phyloP scores from a whole-genome alignment of 2,797 vertebrate species.

The Aselliscus stoliczkanus region DNA sequence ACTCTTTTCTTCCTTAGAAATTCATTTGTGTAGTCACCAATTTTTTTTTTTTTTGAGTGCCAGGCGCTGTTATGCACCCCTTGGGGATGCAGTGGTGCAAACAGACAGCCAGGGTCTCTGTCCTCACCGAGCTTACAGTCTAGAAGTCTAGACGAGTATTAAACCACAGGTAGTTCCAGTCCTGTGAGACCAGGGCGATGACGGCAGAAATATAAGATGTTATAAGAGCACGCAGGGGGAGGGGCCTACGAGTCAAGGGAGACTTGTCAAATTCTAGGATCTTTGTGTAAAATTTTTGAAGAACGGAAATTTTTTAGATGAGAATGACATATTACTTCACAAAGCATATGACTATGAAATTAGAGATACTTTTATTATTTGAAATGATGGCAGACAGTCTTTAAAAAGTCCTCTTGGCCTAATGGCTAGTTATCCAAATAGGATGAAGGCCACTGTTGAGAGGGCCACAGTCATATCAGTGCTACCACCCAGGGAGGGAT shows the following conservation, averaged over 20 bases:
- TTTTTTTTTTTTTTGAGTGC: background rate
- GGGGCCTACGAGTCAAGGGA: background rate
- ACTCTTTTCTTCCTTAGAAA: background rate
- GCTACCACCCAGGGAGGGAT: no score
- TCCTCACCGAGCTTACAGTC: background rate
- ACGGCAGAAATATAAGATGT: rapidly evolving
- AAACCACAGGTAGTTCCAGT: rapidly evolving
- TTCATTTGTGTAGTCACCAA: background rate
- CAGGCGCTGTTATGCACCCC: background rate
- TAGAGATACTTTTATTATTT: conserved; percentile 7
- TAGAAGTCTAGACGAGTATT: background rate
- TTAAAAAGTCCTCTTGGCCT: background rate
- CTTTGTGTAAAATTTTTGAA: background rate
- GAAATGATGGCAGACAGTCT: background rate
- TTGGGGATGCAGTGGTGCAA: background rate
- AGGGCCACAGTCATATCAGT: background rate
- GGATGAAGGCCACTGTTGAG: background rate
- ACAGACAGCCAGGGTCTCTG: background rate
- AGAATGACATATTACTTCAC: conserved; percentile 33
- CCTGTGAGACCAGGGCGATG: rapidly evolving
- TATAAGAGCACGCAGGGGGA: rapidly evolving
- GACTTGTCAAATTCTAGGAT: background rate
- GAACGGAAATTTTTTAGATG: background rate
- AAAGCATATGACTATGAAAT: background rate
- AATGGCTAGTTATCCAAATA: background rate